Conservation (phyloP, 2,888 invertebrate genomes). For the Galerucella calmariensis region DNA sequence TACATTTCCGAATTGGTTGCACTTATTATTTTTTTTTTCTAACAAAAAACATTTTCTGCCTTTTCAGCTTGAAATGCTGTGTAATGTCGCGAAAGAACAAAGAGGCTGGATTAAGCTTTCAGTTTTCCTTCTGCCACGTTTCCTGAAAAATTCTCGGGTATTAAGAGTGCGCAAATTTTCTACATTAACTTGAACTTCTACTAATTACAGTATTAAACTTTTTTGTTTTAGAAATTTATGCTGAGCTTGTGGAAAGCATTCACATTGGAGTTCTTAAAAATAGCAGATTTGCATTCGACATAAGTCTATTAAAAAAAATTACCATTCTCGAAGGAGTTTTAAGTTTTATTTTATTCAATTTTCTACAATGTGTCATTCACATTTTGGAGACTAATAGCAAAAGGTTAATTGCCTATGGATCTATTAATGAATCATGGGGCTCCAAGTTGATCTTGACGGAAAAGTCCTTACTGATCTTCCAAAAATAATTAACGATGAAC, state of each 20-base stretch:
- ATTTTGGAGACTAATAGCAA: too few species aligned
- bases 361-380: too few species aligned
- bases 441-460: too few species aligned
- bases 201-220: conserved; percentile 39
- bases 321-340: background rate
- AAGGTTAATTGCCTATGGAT: too few species aligned
- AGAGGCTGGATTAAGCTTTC: conserved; percentile 35
- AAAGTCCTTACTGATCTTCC: too few species aligned
- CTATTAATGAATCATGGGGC: too few species aligned
- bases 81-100: conserved; percentile 30
- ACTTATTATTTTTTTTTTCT: background rate
- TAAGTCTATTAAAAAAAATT: background rate
- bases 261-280: conserved; percentile 12
- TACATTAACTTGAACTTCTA: conserved; percentile 40
- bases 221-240: conserved; percentile 33
- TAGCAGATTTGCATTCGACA: conserved; percentile 2
- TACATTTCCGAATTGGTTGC: background rate
- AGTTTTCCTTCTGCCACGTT: conserved; percentile 33
- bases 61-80: conserved; percentile 28
- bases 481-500: too few species aligned
- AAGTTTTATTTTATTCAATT: too few species aligned
- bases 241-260: conserved; percentile 29
- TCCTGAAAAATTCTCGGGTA: conserved; percentile 36
- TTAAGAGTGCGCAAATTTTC: conserved; percentile 37
- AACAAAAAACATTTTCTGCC: conserved; percentile 24